These are phyloP conservation scores for Melitaea cinxia DNA, from an alignment of 1,140 invertebrate species.

Conservation along the genomic window DNA sequence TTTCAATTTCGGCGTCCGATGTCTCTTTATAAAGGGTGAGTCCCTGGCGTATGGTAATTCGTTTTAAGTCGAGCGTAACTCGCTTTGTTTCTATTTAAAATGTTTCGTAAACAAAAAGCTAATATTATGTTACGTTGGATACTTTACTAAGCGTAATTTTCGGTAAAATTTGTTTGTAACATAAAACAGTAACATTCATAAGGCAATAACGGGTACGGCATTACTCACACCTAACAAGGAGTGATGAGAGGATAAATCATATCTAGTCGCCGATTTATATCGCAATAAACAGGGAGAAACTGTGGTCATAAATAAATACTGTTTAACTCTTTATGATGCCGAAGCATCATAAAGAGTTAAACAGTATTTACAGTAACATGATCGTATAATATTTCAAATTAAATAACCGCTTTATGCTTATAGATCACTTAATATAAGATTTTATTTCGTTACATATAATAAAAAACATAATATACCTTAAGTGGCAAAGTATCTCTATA, in stretches of 20 bases:
- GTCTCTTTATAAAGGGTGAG: slow-evolving; percentile 71
- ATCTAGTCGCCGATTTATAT: slow-evolving; percentile 76
- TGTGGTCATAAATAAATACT: slow-evolving; percentile 65
- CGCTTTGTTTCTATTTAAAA: slow-evolving; percentile 43
- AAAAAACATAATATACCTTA: no score
- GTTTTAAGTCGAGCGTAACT: slow-evolving; percentile 52
- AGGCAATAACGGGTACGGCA: slow-evolving; percentile 61
- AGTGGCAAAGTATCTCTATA: no score
- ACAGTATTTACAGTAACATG: slow-evolving; percentile 49
- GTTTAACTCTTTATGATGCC: slow-evolving; percentile 60
- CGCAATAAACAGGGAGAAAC: slow-evolving; percentile 71
- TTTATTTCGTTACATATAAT: no score
- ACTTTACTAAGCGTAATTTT: slow-evolving; percentile 22
- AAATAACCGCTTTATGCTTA: background rate
- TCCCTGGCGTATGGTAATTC: slow-evolving; percentile 67
- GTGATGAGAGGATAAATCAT: slow-evolving; percentile 78
- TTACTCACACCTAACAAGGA: slow-evolving; percentile 72
- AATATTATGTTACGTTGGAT: slow-evolving; percentile 20
- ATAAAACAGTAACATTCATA: slow-evolving; percentile 45
- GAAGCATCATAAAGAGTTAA: slow-evolving; percentile 57
- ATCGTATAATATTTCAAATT: slow-evolving; percentile 19
- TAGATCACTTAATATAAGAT: no score
- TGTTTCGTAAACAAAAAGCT: slow-evolving; percentile 34
- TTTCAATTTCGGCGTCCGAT: slow-evolving; percentile 72
- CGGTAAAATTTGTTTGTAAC: slow-evolving; percentile 23